Evolutionary conservation across 2,888 invertebrate species (phyloP).

Genomic region (Pristionchus entomophagus): DNA sequence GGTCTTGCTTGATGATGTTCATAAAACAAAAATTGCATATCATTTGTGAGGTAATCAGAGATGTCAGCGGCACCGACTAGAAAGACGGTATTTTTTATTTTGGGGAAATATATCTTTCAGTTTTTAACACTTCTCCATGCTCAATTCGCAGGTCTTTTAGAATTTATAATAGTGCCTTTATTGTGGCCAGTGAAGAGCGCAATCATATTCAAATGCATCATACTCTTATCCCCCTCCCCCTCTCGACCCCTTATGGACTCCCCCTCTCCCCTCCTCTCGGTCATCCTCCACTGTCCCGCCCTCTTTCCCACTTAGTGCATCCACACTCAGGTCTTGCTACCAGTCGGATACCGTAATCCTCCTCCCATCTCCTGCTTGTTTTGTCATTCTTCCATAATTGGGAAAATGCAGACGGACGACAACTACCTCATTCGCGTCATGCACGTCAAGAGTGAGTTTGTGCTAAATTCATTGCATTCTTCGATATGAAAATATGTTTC

Average conservation of each 20-base stretch:
- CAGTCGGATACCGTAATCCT: conserved; percentile 24
- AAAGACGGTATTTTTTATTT: no score
- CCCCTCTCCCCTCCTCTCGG: not conserved
- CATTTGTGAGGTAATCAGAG: no score
- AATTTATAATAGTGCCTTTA: no score
- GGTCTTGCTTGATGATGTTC: no score
- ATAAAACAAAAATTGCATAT: no score
- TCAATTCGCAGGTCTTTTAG: no score
- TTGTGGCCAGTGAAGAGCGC: no score
- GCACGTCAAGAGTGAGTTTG: conserved; percentile 40
- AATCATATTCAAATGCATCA: not conserved
- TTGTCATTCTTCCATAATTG: not conserved
- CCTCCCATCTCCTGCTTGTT: not conserved
- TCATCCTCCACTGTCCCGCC: conserved; percentile 4
- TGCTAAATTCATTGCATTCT: no score
- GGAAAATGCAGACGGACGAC: conserved; percentile 1
- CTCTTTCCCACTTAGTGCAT: not conserved
- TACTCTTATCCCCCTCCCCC: not conserved
- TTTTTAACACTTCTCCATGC: no score
- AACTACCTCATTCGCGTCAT: conserved; percentile 43
- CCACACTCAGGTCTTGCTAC: not conserved
- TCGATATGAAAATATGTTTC: no score
- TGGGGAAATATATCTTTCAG: no score
- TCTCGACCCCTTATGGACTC: conserved; percentile 13
- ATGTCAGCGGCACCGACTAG: no score